Base-by-base conservation (phyloP, 1,140 invertebrate species). In the Delia radicum region DNA sequence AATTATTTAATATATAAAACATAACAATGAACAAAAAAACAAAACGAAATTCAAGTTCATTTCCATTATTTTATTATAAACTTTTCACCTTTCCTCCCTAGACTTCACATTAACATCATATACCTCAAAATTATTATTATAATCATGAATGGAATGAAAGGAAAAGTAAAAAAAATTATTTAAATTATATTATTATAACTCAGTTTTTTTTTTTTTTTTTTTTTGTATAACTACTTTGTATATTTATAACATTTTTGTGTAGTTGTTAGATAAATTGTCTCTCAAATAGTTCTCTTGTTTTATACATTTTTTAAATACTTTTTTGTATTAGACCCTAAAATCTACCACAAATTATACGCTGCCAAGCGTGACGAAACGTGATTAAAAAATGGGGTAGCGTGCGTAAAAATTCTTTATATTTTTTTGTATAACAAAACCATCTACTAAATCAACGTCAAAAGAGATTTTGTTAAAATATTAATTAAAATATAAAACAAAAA, bases 21-120 rank as follows among this genome's bases (percentile, higher is more conserved):
- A n/a, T n/a, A n/a, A n/a, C n/a, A n/a, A n/a, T n/a, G n/a, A n/a
- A n/a, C n/a, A n/a, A n/a, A n/a, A n/a, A n/a, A n/a, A n/a, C n/a
- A n/a, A n/a, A n/a, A n/a, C 6, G n/a, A 42, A 69, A 15, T 69
- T 69, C 65, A 69, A 69, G 65, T 69, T 69, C 65, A 69, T 69
- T 33, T 69, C 37, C 21, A 69, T 69, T 69, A 69, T 33, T 21
- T 21, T 28, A 31, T 67, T 31, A 28, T 67, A 12, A 33, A 33
- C 10, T 33, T 69, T 37, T 33, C 0, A 10, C 26, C 24, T 27
- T 33, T 48, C 15, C 46, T 18, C 46, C 18, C 15, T 48, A 3
- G 46, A n/a, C 18, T 48, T 48, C 15, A 48, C 4, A 18, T 48
- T 1, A n/a, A n/a, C 18, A n/a, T 48, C 15, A 48, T 3, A 18